phyloP scores from a whole-genome alignment of 2,797 vertebrate genomes.

The Sardinella longiceps region DNA sequence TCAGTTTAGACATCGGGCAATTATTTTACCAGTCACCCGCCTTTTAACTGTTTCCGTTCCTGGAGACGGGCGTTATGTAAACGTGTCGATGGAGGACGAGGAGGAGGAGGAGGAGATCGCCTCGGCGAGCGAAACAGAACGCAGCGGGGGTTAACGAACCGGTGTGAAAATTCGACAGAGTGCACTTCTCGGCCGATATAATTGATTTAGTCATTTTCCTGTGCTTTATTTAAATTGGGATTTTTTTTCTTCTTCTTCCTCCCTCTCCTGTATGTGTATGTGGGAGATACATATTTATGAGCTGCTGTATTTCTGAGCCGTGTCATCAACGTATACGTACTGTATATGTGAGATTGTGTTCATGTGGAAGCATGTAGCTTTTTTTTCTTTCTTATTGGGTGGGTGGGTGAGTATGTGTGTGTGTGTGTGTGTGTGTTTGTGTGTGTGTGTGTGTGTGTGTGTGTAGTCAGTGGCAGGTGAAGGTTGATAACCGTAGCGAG shows the following conservation, averaged over 20 bases:
- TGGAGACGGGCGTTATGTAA: conserved; percentile 30
- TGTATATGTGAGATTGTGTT: background rate
- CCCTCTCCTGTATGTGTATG: background rate
- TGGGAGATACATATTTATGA: conserved; percentile 16
- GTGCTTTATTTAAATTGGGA: conserved; percentile 23
- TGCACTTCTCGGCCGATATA: conserved; percentile 16
- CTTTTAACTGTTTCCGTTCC: conserved; percentile 32
- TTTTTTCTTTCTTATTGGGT: background rate
- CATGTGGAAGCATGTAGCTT: background rate
- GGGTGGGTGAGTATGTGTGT: background rate
- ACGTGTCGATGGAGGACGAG: conserved; percentile 1
- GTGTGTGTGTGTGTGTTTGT: background rate
- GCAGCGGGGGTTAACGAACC: conserved; percentile 17
- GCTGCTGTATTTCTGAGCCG: background rate
- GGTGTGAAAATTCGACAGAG: conserved; percentile 17
- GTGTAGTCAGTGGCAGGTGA: conserved; percentile 5
- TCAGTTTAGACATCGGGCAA: conserved; percentile 74
- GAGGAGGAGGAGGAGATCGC: too few relatives aligned
- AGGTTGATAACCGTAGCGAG: conserved; percentile 23
- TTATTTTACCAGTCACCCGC: conserved; percentile 66
- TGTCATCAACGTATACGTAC: conserved; percentile 14
- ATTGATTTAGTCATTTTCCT: conserved; percentile 26
- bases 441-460: background rate
- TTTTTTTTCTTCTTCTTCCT: background rate
- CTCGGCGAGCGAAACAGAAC: background rate